These are phyloP conservation scores for Callimorpha dominula DNA, from an alignment of 2,888 invertebrate genomes.

Conservation along the genomic window DNA sequence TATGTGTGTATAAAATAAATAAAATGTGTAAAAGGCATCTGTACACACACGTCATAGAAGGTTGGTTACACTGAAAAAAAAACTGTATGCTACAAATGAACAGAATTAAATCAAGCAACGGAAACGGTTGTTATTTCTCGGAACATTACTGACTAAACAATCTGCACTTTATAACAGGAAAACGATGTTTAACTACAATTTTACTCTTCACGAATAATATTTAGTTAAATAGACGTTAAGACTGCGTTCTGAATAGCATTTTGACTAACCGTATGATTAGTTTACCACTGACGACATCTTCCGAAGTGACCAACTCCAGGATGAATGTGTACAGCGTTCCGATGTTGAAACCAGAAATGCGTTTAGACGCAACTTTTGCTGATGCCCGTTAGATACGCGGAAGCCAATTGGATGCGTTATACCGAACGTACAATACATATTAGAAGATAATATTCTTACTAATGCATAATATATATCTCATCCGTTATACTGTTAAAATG, in stretches of 20 bases:
- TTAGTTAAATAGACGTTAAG: conserved; percentile 1
- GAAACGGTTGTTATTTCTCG: conserved; percentile 7
- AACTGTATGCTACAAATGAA: conserved; percentile 1
- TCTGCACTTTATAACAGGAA: conserved; percentile 19
- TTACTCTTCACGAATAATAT: conserved; percentile 1
- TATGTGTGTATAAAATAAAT: not conserved
- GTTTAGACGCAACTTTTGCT: not conserved
- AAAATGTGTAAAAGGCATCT: not conserved
- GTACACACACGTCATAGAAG: not conserved
- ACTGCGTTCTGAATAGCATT: not conserved
- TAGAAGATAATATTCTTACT: no score
- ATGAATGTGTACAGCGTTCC: no score
- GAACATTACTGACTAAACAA: conserved; percentile 20
- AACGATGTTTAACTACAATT: conserved; percentile 15
- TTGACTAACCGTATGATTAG: no score
- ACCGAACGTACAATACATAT: no score
- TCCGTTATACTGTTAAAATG: no score
- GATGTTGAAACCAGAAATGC: no score
- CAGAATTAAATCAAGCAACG: conserved; percentile 8
- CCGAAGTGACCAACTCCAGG: no score
- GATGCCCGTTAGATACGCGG: not conserved
- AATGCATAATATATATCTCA: no score
- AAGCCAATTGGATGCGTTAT: not conserved
- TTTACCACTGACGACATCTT: not conserved
- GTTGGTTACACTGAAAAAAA: not conserved